Conservation (phyloP, 2,113 vertebrate genomes). For the Solenodon paradoxus region DNA sequence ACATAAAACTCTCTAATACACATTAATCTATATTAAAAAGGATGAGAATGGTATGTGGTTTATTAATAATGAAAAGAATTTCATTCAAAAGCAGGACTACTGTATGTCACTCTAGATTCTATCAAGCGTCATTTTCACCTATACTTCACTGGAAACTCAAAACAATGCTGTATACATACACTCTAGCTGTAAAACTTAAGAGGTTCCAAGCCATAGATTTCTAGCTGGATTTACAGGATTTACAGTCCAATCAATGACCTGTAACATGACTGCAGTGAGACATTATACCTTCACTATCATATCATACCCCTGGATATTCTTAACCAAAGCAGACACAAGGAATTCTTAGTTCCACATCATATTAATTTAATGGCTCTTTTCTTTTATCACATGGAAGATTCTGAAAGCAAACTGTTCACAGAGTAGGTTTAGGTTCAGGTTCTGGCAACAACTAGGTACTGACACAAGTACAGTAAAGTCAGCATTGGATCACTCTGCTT, state of each 20-base stretch:
- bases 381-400: slow-evolving; percentile 30
- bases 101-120: not conserved
- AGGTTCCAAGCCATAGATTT: not conserved
- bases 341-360: not conserved
- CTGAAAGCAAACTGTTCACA: slow-evolving; percentile 45
- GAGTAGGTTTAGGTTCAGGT: not conserved
- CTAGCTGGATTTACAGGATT: not conserved
- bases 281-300: not conserved
- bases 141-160: slow-evolving; percentile 1
- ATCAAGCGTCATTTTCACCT: not conserved
- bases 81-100: not conserved
- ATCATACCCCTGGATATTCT: not conserved
- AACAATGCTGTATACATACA: not conserved
- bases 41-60: not conserved
- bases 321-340: not conserved
- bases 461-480: slow-evolving; percentile 47
- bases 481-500: slow-evolving; percentile 17
- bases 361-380: slow-evolving; percentile 43
- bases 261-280: not conserved
- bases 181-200: not conserved
- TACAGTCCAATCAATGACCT: not conserved
- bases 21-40: not conserved
- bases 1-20: not conserved
- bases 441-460: slow-evolving; percentile 26
- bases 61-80: not conserved